Base-by-base conservation (phyloP, 2,797 vertebrate species). In the Danio albolineatus region DNA sequence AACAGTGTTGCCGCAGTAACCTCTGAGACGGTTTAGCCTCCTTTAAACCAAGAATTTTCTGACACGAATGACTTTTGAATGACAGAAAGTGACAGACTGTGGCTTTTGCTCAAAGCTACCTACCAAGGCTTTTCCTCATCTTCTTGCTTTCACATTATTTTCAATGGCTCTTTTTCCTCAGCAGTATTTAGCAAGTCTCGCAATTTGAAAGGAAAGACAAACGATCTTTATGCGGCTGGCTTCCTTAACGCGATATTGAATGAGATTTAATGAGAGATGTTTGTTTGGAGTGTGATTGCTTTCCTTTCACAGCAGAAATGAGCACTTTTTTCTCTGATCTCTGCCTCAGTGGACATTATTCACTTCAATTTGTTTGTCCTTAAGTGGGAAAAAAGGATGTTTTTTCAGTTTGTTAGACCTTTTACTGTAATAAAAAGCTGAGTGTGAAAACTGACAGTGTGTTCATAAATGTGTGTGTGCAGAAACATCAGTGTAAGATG, bases 131-230 rank as follows among this genome's bases (percentile, higher is more conserved):
- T 53, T 16, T 53, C 36, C 6, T 6, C 28, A 73, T 61, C 28
- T 9, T 46, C 44, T 74, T 49, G 56, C 43, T 60, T 48, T 14
- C 0, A 2, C 0, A 6, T 65, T 3, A 44, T 65, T 76, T 54
- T 46, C 19, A 6, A 13, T 6, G 13, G 54, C 19, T 73, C 17
- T 17, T 49, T 14, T 76, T 65, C 39, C 1, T 12, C 43, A 78
- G 73, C 76, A 82, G 80, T 84, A 76, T 84, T 82, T 76, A 75
- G 43, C 44, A 19, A 16, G 44, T 59, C 56, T 78, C 60, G 41
- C 54, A 1, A 19, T 46, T 36, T 59, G 6, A 59, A 69, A 69
- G 46, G 46, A 51, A 73, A 46, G 13, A 59, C 13, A 5, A 43
- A 9, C 0, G 0, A 12, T 59, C 51, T 41, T 16, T 7, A 53